Conservation (phyloP, 2,888 invertebrate species). For the Eristalis tenax region DNA sequence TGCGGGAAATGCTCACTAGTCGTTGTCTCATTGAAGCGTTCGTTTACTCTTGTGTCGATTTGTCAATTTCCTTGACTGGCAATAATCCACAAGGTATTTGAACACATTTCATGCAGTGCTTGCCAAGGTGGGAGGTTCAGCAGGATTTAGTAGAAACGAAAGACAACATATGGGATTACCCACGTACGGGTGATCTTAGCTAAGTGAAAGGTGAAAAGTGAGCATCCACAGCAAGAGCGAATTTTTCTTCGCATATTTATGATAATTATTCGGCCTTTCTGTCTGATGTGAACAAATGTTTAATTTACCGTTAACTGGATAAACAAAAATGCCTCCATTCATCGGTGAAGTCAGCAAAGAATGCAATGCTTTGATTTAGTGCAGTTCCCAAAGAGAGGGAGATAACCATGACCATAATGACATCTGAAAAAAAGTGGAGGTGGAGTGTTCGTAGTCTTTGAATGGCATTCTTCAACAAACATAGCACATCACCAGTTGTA, state of each 20-base stretch:
- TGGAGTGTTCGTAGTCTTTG: neutral
- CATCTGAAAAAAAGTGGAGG: neutral
- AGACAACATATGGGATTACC: neutral
- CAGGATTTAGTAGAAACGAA: constrained; percentile 34
- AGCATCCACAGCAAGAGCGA: constrained; percentile 41
- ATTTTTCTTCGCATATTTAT: constrained; percentile 63
- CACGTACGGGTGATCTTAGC: constrained; percentile 18
- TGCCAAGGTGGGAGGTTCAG: neutral
- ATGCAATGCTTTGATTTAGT: neutral
- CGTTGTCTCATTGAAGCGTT: constrained; percentile 40
- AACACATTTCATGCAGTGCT: constrained; percentile 31
- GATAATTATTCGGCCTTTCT: constrained; percentile 51
- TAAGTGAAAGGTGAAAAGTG: constrained; percentile 67
- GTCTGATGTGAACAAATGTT: constrained; percentile 43
- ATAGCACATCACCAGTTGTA: neutral
- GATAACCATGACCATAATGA: neutral
- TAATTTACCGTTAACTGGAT: constrained; percentile 30
- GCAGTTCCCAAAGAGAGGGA: neutral
- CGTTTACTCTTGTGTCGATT: constrained; percentile 55
- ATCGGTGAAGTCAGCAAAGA: neutral
- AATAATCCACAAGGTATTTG: constrained; percentile 50
- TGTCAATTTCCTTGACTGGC: constrained; percentile 63
- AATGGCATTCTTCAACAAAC: neutral
- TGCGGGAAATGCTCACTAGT: constrained; percentile 23
- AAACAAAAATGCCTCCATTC: neutral